Conservation (phyloP, 2,113 vertebrate genomes). For the Thermophis baileyi region DNA sequence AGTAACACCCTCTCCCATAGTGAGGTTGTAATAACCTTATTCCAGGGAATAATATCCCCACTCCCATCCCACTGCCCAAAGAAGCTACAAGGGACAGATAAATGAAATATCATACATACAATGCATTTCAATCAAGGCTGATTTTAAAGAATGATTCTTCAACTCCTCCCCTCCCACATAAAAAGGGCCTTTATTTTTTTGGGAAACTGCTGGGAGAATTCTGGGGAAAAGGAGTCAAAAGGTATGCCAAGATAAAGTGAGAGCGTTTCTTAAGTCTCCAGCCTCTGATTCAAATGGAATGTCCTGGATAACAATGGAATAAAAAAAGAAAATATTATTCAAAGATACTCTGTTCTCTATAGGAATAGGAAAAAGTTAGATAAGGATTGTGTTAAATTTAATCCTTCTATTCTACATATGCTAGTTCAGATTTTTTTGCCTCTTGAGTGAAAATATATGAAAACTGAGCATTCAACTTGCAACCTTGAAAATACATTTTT, state of each 20-base stretch:
- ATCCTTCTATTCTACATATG: neutral
- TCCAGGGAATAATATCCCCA: neutral
- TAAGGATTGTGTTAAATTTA: neutral
- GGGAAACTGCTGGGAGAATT: neutral
- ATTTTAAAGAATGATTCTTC: neutral
- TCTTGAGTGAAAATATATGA: neutral
- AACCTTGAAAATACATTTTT: neutral
- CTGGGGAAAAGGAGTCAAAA: neutral
- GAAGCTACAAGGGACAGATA: neutral
- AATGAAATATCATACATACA: neutral
- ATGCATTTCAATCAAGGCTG: neutral
- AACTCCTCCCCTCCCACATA: neutral
- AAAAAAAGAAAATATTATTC: neutral
- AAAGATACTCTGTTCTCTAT: neutral
- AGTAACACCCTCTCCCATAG: neutral
- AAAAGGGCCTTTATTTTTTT: neutral
- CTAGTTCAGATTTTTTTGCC: neutral
- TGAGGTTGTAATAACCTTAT: neutral
- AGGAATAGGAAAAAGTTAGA: neutral
- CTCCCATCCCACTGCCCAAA: neutral
- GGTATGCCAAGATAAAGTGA: neutral
- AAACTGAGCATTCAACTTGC: neutral
- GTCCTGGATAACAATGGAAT: neutral
- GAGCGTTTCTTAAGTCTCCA: neutral
- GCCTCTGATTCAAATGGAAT: neutral